phyloP scores from a whole-genome alignment of 2,797 vertebrate species.

The Sphenopsis melanotis region DNA sequence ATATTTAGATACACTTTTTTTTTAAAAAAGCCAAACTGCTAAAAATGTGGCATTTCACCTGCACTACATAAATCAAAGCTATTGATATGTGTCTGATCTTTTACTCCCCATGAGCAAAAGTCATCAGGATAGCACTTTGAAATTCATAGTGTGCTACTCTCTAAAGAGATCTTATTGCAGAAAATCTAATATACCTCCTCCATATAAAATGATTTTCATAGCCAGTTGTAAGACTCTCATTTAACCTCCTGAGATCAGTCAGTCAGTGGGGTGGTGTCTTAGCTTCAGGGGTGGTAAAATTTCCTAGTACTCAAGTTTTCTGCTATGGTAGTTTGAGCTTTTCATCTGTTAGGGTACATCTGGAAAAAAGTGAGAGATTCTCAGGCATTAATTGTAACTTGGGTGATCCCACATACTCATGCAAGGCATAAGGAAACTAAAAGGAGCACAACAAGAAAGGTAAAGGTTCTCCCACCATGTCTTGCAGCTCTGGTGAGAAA shows the following conservation, averaged over 20 bases:
- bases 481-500: background rate
- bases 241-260: background rate
- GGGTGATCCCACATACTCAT: background rate
- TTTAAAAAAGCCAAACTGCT: background rate
- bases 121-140: background rate
- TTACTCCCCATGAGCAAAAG: background rate
- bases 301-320: background rate
- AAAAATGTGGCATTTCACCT: background rate
- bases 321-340: background rate
- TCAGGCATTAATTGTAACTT: background rate
- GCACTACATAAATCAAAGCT: background rate
- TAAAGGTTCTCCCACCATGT: background rate
- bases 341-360: background rate
- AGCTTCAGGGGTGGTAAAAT: background rate
- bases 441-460: background rate
- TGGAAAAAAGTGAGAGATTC: background rate
- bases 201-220: background rate
- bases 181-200: background rate
- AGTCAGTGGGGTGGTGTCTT: background rate
- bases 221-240: background rate
- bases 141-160: background rate
- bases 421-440: background rate
- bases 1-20: background rate
- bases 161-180: background rate
- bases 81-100: background rate